A percentile compares a stretch with the other conserved stretches of the same genome.
Conservation (phyloP, 1,140 invertebrate species). For the Drosophila nannoptera region DNA sequence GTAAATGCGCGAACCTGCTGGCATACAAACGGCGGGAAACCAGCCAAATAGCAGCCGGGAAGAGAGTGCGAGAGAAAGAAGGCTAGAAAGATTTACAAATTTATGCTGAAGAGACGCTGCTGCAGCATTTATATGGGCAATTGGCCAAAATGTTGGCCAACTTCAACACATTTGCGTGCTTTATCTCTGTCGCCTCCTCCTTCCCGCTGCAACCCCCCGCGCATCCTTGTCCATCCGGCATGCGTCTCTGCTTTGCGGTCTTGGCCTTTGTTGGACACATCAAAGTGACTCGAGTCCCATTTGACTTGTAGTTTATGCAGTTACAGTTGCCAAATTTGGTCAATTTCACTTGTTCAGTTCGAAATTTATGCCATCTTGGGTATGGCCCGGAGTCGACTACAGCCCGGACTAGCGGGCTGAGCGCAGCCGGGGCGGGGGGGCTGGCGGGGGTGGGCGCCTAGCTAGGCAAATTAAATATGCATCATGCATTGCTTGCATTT, state of each 20-base stretch:
- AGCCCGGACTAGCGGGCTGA: conserved; percentile 2
- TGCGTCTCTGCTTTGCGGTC: conserved; percentile 13
- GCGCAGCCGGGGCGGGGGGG: not conserved
- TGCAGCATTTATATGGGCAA: conserved; percentile 65
- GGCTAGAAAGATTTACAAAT: conserved; percentile 64
- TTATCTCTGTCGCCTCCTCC: conserved; percentile 36
- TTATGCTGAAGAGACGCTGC: conserved; percentile 54
- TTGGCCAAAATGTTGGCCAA: conserved; percentile 68
- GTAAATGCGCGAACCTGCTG: conserved; percentile 43
- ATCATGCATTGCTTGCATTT: conserved; percentile 22
- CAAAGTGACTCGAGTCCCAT: conserved; percentile 59
- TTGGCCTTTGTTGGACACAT: conserved; percentile 41
- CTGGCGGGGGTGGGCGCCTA: conserved; percentile 5
- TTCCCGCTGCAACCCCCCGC: not conserved
- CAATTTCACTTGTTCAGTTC: conserved; percentile 68
- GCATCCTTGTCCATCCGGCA: too few species aligned
- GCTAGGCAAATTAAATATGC: conserved; percentile 23
- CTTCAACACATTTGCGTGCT: conserved; percentile 66
- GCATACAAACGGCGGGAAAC: conserved; percentile 15
- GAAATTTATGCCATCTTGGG: conserved; percentile 50
- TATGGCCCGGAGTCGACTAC: not conserved
- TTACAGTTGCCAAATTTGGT: conserved; percentile 64
- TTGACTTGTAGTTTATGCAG: conserved; percentile 55
- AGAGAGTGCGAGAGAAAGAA: conserved; percentile 1
- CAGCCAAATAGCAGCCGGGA: conserved; percentile 9